Conservation (phyloP, 2,888 invertebrate species). For the Melieria crassipennis region DNA sequence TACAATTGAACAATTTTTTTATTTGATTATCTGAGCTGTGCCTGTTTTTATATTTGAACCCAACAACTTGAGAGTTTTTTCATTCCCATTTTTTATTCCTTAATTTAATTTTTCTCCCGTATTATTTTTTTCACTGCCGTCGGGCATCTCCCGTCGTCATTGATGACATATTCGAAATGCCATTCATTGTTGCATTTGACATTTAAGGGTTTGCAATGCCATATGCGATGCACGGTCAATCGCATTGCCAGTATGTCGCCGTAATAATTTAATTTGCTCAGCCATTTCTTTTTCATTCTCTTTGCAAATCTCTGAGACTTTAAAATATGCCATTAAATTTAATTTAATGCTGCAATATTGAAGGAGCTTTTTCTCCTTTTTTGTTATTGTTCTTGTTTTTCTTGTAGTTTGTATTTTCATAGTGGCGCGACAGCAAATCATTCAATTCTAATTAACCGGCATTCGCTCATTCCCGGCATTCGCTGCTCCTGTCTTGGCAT, state of each 20-base stretch:
- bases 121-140: too few relatives aligned
- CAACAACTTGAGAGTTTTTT: too few relatives aligned
- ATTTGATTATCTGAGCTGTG: too few relatives aligned
- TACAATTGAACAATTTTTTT: too few relatives aligned
- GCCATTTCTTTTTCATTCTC: not conserved
- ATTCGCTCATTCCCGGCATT: conserved; percentile 37
- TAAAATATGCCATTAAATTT: conserved; percentile 36
- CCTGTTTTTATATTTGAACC: too few relatives aligned
- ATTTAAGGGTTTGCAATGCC: not conserved
- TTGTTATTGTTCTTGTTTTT: not conserved
- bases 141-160: too few relatives aligned
- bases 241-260: conserved; percentile 9
- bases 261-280: conserved; percentile 15
- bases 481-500: conserved; percentile 11
- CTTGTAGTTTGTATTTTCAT: not conserved
- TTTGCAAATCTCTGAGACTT: not conserved
- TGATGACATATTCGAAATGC: not conserved
- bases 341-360: conserved; percentile 27
- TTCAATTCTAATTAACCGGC: conserved; percentile 40
- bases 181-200: not conserved
- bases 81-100: too few relatives aligned
- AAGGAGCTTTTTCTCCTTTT: conserved; percentile 2
- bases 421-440: conserved; percentile 30
- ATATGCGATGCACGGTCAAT: not conserved
- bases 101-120: too few relatives aligned